A percentile compares a stretch with the other conserved stretches of the same genome.
Evolutionary conservation across 2,113 vertebrate species (phyloP).

Genomic region (Coryphaenoides rupestris): DNA sequence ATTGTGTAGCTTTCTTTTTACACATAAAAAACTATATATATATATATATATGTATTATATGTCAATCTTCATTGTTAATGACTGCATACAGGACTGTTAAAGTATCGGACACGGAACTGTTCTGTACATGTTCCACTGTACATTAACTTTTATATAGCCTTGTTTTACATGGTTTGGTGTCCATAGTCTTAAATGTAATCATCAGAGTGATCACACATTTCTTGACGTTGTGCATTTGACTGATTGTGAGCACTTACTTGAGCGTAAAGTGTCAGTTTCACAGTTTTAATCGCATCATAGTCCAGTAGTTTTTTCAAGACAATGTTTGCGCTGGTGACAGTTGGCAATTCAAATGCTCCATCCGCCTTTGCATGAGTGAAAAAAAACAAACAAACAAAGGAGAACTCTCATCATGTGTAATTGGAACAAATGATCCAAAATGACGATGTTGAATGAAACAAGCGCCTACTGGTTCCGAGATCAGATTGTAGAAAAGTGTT

Average conservation of each 20-base stretch:
- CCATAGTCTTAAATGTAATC: not conserved
- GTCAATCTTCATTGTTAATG: too few species aligned
- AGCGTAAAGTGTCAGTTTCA: conserved; percentile 58
- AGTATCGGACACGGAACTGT: too few species aligned
- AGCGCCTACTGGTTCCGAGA: conserved; percentile 32
- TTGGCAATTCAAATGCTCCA: conserved; percentile 60
- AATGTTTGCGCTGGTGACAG: conserved; percentile 55
- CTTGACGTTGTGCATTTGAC: not conserved
- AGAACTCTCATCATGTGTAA: not conserved
- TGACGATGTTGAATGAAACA: too few species aligned
- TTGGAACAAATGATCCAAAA: not conserved
- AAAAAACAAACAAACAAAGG: not conserved
- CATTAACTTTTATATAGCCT: not conserved
- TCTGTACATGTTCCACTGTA: too few species aligned
- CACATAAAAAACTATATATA: too few species aligned
- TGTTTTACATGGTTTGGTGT: too few species aligned
- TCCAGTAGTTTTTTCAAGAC: conserved; percentile 59
- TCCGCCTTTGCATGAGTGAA: conserved; percentile 54
- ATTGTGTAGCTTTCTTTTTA: too few species aligned
- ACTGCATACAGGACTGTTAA: too few species aligned
- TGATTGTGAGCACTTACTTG: conserved; percentile 70
- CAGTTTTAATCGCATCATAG: conserved; percentile 62
- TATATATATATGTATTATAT: too few species aligned
- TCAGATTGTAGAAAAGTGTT: conserved; percentile 40
- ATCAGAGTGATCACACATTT: too few species aligned